Evolutionary conservation across 2,888 invertebrate genomes (phyloP).

Genomic region (Dione juno): DNA sequence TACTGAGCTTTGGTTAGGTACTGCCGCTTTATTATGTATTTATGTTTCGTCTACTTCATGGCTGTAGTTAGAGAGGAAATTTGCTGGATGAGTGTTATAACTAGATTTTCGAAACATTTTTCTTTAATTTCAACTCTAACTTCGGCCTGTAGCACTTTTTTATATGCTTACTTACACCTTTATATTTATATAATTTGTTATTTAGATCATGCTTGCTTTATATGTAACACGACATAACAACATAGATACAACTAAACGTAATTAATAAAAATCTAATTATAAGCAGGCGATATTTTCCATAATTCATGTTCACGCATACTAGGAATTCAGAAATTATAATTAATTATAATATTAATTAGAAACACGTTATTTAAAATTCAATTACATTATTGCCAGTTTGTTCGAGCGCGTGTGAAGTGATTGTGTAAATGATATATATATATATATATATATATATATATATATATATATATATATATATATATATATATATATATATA

Average conservation of each 20-base stretch:
- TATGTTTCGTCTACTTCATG: neutral
- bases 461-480: constrained; percentile 5
- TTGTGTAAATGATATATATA: constrained; percentile 6
- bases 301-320: constrained; percentile 38
- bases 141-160: constrained; percentile 9
- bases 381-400: constrained; percentile 38
- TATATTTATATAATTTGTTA: constrained; percentile 3
- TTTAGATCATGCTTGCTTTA: constrained; percentile 8
- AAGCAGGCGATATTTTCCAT: constrained; percentile 37
- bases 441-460: constrained; percentile 1
- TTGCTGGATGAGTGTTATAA: neutral
- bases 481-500: constrained; percentile 5
- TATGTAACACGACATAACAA: constrained; percentile 2
- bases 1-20: constrained; percentile 70
- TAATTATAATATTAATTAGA: constrained; percentile 38
- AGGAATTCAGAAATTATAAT: constrained; percentile 39
- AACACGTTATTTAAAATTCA: constrained; percentile 39
- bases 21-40: constrained; percentile 41
- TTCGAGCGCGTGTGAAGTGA: constrained; percentile 21
- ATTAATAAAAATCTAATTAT: constrained; percentile 34
- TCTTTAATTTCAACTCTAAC: neutral
- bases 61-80: neutral
- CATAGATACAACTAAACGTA: constrained; percentile 3
- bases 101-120: too few species aligned
- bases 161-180: neutral